These are phyloP conservation scores for Conistra vaccinii DNA, from an alignment of 2,888 invertebrate species.

Conservation along the genomic window DNA sequence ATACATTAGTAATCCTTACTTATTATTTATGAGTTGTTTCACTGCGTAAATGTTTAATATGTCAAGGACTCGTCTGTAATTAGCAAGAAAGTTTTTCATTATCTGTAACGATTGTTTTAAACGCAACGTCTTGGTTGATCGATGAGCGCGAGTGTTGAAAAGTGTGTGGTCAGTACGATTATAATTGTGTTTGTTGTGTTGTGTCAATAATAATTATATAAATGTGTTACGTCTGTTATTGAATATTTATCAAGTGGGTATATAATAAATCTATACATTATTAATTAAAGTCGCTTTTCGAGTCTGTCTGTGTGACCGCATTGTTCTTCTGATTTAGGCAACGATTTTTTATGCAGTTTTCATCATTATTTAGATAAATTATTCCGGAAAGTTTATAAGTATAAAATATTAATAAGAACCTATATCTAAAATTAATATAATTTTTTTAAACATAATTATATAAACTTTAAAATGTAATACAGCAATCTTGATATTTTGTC, in stretches of 20 bases:
- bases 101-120: slow-evolving; percentile 39
- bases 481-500: too few species aligned
- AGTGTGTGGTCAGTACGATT: slow-evolving; percentile 54
- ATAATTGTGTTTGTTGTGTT: slow-evolving; percentile 51
- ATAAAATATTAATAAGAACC: too few species aligned
- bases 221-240: slow-evolving; percentile 10
- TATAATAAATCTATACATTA: background rate
- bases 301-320: too few species aligned
- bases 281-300: background rate
- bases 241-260: slow-evolving; percentile 9
- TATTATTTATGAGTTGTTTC: slow-evolving; percentile 73
- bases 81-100: slow-evolving; percentile 51
- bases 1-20: slow-evolving; percentile 58
- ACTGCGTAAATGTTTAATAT: slow-evolving; percentile 63
- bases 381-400: too few species aligned
- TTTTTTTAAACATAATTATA: too few species aligned
- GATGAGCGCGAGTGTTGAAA: slow-evolving; percentile 60
- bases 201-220: slow-evolving; percentile 11
- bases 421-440: too few species aligned
- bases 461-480: too few species aligned
- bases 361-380: background rate
- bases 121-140: slow-evolving; percentile 59
- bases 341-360: background rate
- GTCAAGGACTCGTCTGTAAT: slow-evolving; percentile 67
- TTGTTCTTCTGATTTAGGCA: background rate